Evolutionary conservation across 2,888 invertebrate species (phyloP).

Genomic region (Hedychridium roseum): DNA sequence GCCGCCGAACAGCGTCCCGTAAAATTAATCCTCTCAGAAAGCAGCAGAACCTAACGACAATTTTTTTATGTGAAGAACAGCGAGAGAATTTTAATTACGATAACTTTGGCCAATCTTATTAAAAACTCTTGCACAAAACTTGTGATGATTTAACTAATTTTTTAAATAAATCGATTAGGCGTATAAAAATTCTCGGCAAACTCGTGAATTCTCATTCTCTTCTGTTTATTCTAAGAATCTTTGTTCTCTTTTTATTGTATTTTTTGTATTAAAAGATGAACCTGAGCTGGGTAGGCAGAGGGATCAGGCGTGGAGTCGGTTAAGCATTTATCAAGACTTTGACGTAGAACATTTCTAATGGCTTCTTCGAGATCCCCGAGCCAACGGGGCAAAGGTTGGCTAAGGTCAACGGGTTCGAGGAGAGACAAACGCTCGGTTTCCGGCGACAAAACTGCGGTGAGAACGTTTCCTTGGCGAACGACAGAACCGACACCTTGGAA

Average conservation of each 20-base stretch:
- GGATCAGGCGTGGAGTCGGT: slow-evolving; percentile 48
- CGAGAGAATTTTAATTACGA: too few species aligned
- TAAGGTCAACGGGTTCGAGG: slow-evolving; percentile 57
- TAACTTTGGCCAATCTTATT: too few species aligned
- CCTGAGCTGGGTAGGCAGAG: slow-evolving; percentile 54
- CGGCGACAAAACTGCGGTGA: slow-evolving; percentile 70
- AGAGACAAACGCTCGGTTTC: slow-evolving; percentile 71
- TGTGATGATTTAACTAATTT: too few species aligned
- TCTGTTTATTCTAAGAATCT: too few species aligned
- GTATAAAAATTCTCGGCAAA: too few species aligned
- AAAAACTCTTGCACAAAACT: too few species aligned
- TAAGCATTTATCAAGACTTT: slow-evolving; percentile 53
- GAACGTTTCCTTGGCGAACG: slow-evolving; percentile 70
- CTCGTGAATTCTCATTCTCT: too few species aligned
- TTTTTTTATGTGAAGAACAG: too few species aligned
- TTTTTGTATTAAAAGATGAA: too few species aligned
- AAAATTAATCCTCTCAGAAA: slow-evolving; percentile 54
- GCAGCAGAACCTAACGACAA: slow-evolving; percentile 50
- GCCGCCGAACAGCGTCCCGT: slow-evolving; percentile 56
- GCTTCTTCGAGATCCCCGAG: slow-evolving; percentile 81
- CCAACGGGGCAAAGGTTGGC: slow-evolving; percentile 70
- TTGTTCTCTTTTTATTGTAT: too few species aligned
- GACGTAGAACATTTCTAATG: slow-evolving; percentile 71
- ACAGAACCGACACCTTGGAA: slow-evolving; percentile 91
- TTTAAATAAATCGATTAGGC: too few species aligned